Percentiles rank a stretch among this genome's conserved stretches.
These are phyloP conservation scores for Chlorops oryzae DNA, from an alignment of 1,140 invertebrate species.

Conservation along the genomic window DNA sequence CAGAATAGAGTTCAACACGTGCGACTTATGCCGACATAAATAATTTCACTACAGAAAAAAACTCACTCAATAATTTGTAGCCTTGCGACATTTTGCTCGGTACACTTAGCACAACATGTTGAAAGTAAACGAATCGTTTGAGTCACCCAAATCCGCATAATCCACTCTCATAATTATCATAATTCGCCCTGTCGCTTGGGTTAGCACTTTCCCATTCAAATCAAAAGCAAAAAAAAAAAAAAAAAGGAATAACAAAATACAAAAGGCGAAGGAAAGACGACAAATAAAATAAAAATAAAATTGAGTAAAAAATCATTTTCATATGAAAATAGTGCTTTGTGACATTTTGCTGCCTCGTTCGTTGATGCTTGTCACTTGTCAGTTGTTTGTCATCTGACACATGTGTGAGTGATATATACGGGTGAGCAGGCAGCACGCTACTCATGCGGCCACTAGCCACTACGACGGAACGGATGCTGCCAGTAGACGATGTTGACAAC, in stretches of 20 bases:
- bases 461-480: background rate
- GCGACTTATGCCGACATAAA: too few relatives aligned
- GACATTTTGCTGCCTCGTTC: background rate
- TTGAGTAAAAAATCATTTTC: background rate
- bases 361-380: conserved; percentile 14
- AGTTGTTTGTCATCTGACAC: conserved; percentile 16
- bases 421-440: background rate
- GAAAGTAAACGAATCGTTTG: too few relatives aligned
- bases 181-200: conserved; percentile 13
- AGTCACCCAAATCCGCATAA: too few relatives aligned
- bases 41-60: too few relatives aligned
- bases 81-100: background rate
- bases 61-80: too few relatives aligned
- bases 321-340: background rate
- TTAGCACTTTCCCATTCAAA: too few relatives aligned
- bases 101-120: too few relatives aligned
- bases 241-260: too few relatives aligned
- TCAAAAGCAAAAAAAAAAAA: too few relatives aligned
- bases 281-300: conserved; percentile 8
- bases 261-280: background rate
- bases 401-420: conserved; percentile 15
- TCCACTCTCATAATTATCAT: conserved; percentile 5
- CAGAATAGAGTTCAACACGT: too few relatives aligned
- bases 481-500: too few relatives aligned
- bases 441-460: background rate